phyloP scores from a whole-genome alignment of 2,888 invertebrate genomes.

The Brachyptera putata region DNA sequence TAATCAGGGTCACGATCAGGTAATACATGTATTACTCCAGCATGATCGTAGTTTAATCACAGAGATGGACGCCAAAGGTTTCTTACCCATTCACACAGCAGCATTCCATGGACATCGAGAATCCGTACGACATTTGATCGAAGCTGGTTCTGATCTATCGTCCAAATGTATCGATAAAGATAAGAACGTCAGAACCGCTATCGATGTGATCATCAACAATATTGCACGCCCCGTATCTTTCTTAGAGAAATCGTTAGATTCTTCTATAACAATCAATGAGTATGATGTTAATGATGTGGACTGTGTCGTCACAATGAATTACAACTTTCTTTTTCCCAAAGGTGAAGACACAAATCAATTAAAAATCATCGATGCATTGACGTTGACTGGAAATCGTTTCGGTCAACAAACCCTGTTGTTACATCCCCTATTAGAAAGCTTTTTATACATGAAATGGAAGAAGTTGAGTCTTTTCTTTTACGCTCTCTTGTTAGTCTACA shows the following conservation, averaged over 20 bases:
- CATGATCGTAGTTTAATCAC: conserved; percentile 37
- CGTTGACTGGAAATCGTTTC: conserved; percentile 52
- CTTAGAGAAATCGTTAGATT: conserved; percentile 52
- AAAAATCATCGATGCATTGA: conserved; percentile 52
- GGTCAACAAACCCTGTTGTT: conserved; percentile 50
- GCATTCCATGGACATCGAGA: conserved; percentile 57
- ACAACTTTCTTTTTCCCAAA: conserved; percentile 44
- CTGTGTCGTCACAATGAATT: conserved; percentile 44
- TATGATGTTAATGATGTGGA: conserved; percentile 45
- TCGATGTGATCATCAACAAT: conserved; percentile 52
- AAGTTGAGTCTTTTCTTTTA: conserved; percentile 53
- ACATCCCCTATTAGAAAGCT: conserved; percentile 56
- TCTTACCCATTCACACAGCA: conserved; percentile 47
- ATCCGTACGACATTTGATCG: conserved; percentile 48
- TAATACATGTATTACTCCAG: conserved; percentile 45
- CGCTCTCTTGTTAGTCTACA: conserved; percentile 49
- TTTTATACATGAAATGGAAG: conserved; percentile 55
- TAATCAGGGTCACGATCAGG: conserved; percentile 45
- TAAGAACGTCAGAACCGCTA: conserved; percentile 42
- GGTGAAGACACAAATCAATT: conserved; percentile 45
- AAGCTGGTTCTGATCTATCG: conserved; percentile 35
- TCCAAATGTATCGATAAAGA: conserved; percentile 40
- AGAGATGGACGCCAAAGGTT: conserved; percentile 32
- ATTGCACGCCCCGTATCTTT: conserved; percentile 53
- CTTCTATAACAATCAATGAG: conserved; percentile 49